Percentiles rank a stretch among this genome's conserved stretches.
These are phyloP conservation scores for Theropithecus gelada DNA, from an alignment of 2,113 vertebrate species.

Conservation along the genomic window DNA sequence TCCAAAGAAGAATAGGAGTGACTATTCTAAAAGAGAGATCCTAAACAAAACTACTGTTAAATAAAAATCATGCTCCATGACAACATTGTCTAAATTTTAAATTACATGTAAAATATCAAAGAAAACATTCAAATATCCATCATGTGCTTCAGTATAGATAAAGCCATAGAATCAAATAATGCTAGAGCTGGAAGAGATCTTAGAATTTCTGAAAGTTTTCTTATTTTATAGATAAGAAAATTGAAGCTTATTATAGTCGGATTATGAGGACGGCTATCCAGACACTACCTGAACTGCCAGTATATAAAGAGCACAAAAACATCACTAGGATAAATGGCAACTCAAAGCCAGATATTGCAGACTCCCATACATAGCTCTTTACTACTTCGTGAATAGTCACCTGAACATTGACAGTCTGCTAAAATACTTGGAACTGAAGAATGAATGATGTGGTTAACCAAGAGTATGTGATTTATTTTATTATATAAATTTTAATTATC, in stretches of 20 bases:
- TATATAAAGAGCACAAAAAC: neutral
- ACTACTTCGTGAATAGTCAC: neutral
- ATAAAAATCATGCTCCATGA: neutral
- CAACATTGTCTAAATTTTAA: neutral
- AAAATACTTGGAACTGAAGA: neutral
- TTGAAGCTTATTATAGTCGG: neutral
- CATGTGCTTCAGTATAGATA: neutral
- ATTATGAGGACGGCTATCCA: neutral
- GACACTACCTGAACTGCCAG: neutral
- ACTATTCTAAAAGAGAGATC: neutral
- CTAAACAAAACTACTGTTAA: neutral
- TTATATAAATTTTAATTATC: neutral
- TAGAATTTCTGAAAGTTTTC: neutral
- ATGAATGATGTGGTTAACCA: neutral
- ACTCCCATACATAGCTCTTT: neutral
- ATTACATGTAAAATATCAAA: neutral
- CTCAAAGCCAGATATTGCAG: neutral
- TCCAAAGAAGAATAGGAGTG: neutral
- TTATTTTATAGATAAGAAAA: conserved; percentile 34
- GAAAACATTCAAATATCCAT: neutral
- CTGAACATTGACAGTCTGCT: neutral
- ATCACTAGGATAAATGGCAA: neutral
- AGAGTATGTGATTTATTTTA: neutral
- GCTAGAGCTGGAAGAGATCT: neutral
- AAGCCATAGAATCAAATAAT: neutral